These are phyloP conservation scores for Lycaena phlaeas DNA, from an alignment of 2,888 invertebrate species.

Conservation along the genomic window DNA sequence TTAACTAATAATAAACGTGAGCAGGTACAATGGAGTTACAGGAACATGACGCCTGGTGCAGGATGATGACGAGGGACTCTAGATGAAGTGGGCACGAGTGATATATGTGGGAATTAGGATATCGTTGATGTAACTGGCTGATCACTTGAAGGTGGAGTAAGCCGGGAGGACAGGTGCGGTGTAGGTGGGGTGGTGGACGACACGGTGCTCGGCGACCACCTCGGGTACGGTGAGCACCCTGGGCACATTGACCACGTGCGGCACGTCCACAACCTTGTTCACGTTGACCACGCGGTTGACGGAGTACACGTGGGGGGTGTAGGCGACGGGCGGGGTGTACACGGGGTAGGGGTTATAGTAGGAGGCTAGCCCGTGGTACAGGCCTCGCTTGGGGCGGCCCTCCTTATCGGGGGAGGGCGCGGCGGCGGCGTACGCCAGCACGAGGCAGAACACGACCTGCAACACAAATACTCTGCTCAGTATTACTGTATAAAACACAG, in stretches of 20 bases:
- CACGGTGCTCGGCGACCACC: conserved; percentile 42
- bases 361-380: conserved; percentile 16
- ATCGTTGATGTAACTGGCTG: too few species aligned
- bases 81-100: too few species aligned
- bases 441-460: conserved; percentile 17
- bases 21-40: too few species aligned
- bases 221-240: conserved; percentile 40
- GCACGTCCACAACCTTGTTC: conserved; percentile 29
- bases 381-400: conserved; percentile 20
- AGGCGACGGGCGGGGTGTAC: conserved; percentile 15
- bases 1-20: too few species aligned
- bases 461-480: too few species aligned
- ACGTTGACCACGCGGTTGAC: conserved; percentile 36
- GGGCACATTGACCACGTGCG: conserved; percentile 33
- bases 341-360: background rate
- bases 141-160: too few species aligned
- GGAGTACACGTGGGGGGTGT: conserved; percentile 25
- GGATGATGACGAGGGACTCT: too few species aligned
- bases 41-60: too few species aligned
- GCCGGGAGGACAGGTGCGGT: conserved; percentile 15
- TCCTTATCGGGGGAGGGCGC: conserved; percentile 10
- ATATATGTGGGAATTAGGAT: too few species aligned
- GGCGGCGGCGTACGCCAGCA: conserved; percentile 16
- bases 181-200: conserved; percentile 32
- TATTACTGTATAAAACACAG: too few species aligned